These are phyloP conservation scores for Trichosurus vulpecula DNA, from an alignment of 2,797 vertebrate genomes.

Conservation along the genomic window DNA sequence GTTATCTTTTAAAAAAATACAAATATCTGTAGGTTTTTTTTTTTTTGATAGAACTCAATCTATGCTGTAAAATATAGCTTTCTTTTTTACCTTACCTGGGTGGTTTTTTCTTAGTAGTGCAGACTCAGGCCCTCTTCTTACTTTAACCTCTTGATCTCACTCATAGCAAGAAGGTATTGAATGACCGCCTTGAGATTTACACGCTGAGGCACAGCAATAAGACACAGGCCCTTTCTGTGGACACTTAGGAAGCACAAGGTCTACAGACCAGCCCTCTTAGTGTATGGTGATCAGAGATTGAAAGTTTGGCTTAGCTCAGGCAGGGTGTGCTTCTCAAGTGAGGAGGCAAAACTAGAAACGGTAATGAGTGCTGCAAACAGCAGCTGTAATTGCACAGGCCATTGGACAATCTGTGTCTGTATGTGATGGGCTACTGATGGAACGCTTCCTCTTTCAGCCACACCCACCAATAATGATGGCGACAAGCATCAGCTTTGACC, in stretches of 20 bases:
- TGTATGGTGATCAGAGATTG: background rate
- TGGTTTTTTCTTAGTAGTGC: background rate
- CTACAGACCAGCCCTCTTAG: background rate
- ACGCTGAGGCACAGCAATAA: background rate
- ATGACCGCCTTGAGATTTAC: background rate
- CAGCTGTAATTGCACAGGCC: background rate
- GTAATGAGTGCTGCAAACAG: background rate
- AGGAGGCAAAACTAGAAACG: background rate
- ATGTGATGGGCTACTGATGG: background rate
- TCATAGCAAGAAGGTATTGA: background rate
- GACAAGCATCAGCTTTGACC: background rate
- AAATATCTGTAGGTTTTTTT: background rate
- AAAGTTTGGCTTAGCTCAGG: background rate
- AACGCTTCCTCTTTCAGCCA: background rate
- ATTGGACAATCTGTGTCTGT: background rate
- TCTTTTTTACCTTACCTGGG: background rate
- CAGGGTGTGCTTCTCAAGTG: background rate
- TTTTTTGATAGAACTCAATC: background rate
- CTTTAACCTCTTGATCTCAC: background rate
- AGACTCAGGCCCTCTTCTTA: background rate
- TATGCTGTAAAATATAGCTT: slow-evolving; percentile 1
- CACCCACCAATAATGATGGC: background rate
- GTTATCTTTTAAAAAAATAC: background rate
- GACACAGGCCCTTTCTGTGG: background rate
- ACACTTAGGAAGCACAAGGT: background rate